Evolutionary conservation across 1,140 invertebrate species (phyloP), one percentile per base, ranked within the genome.

Genomic region (Formica exsecta): DNA sequence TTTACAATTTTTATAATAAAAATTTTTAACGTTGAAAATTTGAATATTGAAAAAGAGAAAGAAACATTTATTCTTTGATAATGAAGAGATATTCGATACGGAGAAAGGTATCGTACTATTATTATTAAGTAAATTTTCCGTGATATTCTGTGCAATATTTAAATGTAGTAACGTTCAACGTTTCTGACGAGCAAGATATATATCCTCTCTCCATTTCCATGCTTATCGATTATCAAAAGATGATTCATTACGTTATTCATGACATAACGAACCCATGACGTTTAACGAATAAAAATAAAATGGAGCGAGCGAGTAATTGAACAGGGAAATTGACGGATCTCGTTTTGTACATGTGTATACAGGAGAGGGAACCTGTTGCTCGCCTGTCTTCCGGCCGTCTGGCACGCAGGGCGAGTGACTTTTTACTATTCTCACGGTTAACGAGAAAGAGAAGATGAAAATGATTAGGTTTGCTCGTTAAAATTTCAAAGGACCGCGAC

Each of bases 341-440:
- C 51, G 51, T 25, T 73, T 74, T 61, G 16, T 48, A 61, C 22
- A 41, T 83, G 79, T 83, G 54, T 81, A 54, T 38, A 81, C 38
- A 83, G 68, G 38, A 73, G 38, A 59, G 79, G 54, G 38, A 61
- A 83, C 79, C 79, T 83, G 79, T 83, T 83, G 79, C 79, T 83
- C n/a, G 79, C 38, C 68, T 73, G 68, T 83, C 68, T 83, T 83
- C 68, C 38, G 25, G 38, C 79, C 68, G 68, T 71, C 79, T 83
- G 57, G 66, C 68, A 83, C 68, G 54, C 54, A 59, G 68, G 54
- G 54, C 54, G 38, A 81, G 66, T n/a, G 54, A 83, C 79, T 83
- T 81, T 83, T 83, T 74, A 44, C 38, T 74, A 83, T 74, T 73
- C 38, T 73, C 54, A 38, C 36, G 48, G 51, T 74, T 73, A 44